phyloP scores from a whole-genome alignment of 2,797 vertebrate genomes.

The Acomys russatus region DNA sequence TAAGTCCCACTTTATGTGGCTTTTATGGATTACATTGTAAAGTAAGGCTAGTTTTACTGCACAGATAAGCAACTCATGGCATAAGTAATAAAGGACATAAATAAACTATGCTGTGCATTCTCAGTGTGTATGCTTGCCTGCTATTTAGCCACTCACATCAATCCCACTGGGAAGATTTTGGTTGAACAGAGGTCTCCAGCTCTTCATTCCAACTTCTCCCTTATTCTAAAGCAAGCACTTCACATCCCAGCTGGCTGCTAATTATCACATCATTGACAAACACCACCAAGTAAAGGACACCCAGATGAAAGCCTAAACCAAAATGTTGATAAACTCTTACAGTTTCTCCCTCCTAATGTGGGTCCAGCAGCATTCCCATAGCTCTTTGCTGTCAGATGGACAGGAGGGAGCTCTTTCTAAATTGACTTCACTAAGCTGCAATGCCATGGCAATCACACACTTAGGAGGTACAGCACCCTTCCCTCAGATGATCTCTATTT shows the following conservation, averaged over 20 bases:
- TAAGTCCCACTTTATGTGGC: neutral
- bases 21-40: neutral
- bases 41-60: slow-evolving; percentile 48
- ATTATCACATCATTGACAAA: slow-evolving; percentile 49
- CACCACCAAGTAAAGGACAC: neutral
- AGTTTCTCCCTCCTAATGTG: neutral
- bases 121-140: neutral
- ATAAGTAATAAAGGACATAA: slow-evolving; percentile 37
- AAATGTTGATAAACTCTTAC: neutral
- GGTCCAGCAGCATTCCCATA: neutral
- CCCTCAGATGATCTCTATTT: neutral
- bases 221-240: slow-evolving; percentile 53
- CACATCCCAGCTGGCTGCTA: slow-evolving; percentile 38
- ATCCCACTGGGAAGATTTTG: neutral
- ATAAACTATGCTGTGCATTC: neutral
- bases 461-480: neutral
- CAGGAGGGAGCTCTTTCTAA: neutral
- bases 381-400: neutral
- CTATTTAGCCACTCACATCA: neutral
- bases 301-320: neutral
- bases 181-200: neutral
- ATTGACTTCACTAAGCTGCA: neutral
- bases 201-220: slow-evolving; percentile 35
- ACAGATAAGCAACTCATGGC: slow-evolving; percentile 23
- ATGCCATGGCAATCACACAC: neutral